Evolutionary conservation across 1,140 invertebrate genomes (phyloP).

Genomic region (Propsilocerus akamusi): DNA sequence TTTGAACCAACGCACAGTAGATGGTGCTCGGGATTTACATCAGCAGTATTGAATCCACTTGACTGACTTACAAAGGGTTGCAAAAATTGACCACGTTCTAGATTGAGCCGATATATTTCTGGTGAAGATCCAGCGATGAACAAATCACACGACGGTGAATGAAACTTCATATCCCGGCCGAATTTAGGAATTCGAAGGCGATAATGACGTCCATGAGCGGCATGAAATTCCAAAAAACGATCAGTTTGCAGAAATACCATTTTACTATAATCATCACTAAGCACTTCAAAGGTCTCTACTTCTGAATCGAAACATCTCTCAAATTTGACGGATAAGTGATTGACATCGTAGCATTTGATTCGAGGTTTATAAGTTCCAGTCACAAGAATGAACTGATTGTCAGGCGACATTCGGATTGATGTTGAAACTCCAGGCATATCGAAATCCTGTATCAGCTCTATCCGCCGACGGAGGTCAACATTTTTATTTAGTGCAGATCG

Average conservation of each 20-base stretch:
- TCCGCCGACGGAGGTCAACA: slow-evolving; percentile 71
- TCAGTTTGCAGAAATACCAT: slow-evolving; percentile 66
- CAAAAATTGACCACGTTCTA: slow-evolving; percentile 88
- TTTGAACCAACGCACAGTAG: slow-evolving; percentile 75
- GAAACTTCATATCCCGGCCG: slow-evolving; percentile 87
- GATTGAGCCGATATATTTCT: slow-evolving; percentile 88
- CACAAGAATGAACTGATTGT: slow-evolving; percentile 83
- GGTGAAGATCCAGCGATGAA: slow-evolving; percentile 73
- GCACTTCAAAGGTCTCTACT: slow-evolving; percentile 68
- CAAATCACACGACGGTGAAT: slow-evolving; percentile 77
- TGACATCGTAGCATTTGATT: slow-evolving; percentile 89
- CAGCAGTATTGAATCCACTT: slow-evolving; percentile 64
- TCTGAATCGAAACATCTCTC: slow-evolving; percentile 96
- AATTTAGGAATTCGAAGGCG: slow-evolving; percentile 84
- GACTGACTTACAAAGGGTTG: slow-evolving; percentile 60
- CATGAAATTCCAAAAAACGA: slow-evolving; percentile 90
- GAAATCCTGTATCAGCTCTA: slow-evolving; percentile 97
- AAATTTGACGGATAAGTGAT: slow-evolving; percentile 94
- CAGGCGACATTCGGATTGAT: slow-evolving; percentile 66
- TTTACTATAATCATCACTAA: slow-evolving; percentile 82
- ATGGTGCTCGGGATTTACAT: slow-evolving; percentile 77
- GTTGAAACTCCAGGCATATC: slow-evolving; percentile 93
- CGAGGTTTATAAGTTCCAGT: slow-evolving; percentile 94
- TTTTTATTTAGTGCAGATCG: slow-evolving; percentile 74
- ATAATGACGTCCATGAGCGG: slow-evolving; percentile 79